Evolutionary conservation across 2,113 vertebrate genomes (phyloP), one percentile per base, ranked within the genome.

Genomic region (Lipophrys pholis): DNA sequence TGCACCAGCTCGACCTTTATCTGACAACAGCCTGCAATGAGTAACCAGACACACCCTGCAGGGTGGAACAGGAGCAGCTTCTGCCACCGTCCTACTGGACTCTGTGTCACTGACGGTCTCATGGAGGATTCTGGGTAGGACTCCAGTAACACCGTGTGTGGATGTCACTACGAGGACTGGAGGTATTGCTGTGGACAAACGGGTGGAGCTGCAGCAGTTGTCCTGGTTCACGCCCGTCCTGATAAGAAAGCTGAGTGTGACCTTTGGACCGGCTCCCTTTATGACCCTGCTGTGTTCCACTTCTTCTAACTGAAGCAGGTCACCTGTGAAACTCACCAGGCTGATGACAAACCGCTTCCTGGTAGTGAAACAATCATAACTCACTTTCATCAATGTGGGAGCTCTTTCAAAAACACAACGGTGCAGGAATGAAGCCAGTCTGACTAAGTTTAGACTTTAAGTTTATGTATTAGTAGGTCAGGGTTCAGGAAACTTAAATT

Each of bases 251-350:
- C 5, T 55, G 7, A 30, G 21, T 6, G 42, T 36, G 55, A 89
- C 84, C 84, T 89, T 86, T 86, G 84, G 76, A 80, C 68, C 43
- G 14, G 46, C 16, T 17, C 42, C 5, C 3, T 78, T 76, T 67
- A 84, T 79, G 48, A 12, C 17, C 5, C 43, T 68, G 56, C 49
- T 49, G 48, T 50, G 21, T 30, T 30, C 2, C 21, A 30, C 21
- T 74, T 54, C 46, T 41, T 48, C 40, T 69, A 6, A 48, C 41
- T 48, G n/a, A n/a, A 14, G 21, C 21, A 30, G 21, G 21, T 30
- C 2, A 30, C 4, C 21, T 30, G 21, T 30, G 21, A 30, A 30
- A 30, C 21, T 30, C 21, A 30, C 21, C 21, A 30, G 4, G 21
- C 21, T 30, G 21, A 30, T 30, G 21, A 4, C 21, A 30, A 30